Base-by-base conservation (phyloP, 2,113 vertebrate genomes). In the Oryzias javanicus region DNA sequence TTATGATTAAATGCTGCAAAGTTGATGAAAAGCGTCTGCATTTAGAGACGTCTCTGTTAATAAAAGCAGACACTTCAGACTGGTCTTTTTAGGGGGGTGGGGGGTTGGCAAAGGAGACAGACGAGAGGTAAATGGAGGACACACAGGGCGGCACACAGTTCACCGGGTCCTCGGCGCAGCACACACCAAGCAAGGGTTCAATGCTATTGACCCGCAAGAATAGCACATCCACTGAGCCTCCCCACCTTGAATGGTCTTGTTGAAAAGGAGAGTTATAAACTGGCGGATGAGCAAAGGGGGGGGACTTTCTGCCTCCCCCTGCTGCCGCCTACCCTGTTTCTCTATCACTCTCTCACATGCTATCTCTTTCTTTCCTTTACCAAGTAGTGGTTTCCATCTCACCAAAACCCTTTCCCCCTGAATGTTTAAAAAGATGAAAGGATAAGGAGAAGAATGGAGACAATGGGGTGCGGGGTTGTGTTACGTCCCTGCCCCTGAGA, bases 361-460 rank as follows among this genome's bases (percentile, higher is more conserved):
- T 81, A 81, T 84, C 78, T 89, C 84, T 85, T 81, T 84, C 70
- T 82, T 68, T 64, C 82, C 79, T 89, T 84, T 85, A 85, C 78
- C 83, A 76, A 82, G 79, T 78, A 65, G 84, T 86, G 80, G 84
- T 88, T 87, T 91, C 82, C 82, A 86, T 89, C 87, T 81, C 86
- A 82, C 84, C 80, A 76, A 87, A 79, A 71, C 60, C 82, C 70
- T 77, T 76, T 83, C 76, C 80, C 83, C 76, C 78, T 75, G 82
- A 89, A 89, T 86, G 86, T 90, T 89, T 86, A 81, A 89, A 90
- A 87, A 91, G 89, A 92, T 92, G 88, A 92, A 92, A 92, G 91
- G 91, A 90, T 91, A 90, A 89, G 88, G 72, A 82, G 60, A 84
- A 90, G 88, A 92, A 92, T 85, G 76, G 85, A 81, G 71, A 91